Evolutionary conservation across 2,113 vertebrate species (phyloP), one percentile per base, ranked within the genome.

Genomic region (Serilophus lunatus): DNA sequence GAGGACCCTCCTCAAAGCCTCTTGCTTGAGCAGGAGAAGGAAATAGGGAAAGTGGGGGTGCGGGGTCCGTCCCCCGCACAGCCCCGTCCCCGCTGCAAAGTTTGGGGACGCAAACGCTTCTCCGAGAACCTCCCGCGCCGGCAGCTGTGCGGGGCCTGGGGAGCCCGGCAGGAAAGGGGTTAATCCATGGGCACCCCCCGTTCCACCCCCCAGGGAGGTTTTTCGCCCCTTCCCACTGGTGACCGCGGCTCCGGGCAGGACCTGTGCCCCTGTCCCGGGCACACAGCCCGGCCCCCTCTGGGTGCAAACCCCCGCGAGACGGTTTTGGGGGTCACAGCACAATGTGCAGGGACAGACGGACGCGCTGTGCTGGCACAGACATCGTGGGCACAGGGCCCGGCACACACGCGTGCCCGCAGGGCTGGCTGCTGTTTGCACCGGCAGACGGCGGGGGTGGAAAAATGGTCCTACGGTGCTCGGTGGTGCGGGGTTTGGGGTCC

Each of bases 61-160:
- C 50, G 5, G 79, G 49, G 33, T 8, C n/a, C 24, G 23, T 40
- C 10, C 17, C 22, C 31, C 24, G 40, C 81, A 8, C 23, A 25
- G 69, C 35, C 10, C 63, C 33, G 36, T 53, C 29, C 26, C 65
- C 44, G 14, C 72, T 28, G 80, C 63, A 0, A 83, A 94, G 68
- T 94, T 96, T 13, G 77, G 81, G 84, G 81, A 76, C 54, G 63
- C n/a, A 14, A 94, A 93, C 47, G 83, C 66, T 66, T 36, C 90
- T 65, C 40, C 9, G 35, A 72, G 49, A n/a, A 18, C 44, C 44
- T 18, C 36, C 35, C 3, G 2, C 24, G 12, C 76, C 57, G 36
- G 33, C 33, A n/a, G 50, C 42, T 7, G 36, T n/a, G n/a, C 4
- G 82, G 25, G 64, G 29, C 9, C 26, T 11, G 60, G 40, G 57